These are phyloP conservation scores for Aporophyla lueneburgensis DNA, from an alignment of 2,888 invertebrate species.

Conservation along the genomic window DNA sequence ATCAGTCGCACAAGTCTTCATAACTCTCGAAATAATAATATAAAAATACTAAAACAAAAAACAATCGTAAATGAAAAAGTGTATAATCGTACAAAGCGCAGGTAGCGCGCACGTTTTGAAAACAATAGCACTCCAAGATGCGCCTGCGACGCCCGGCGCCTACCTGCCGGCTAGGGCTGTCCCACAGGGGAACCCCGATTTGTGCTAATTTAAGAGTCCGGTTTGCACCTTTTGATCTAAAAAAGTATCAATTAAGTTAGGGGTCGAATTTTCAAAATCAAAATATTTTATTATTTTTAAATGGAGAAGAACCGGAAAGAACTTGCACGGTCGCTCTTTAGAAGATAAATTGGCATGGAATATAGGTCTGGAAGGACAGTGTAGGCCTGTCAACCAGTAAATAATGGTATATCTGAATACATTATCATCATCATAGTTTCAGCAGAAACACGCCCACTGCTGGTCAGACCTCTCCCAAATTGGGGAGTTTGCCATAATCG, in stretches of 20 bases:
- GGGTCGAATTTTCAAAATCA: neutral
- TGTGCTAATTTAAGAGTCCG: constrained; percentile 4
- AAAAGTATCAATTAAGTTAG: neutral
- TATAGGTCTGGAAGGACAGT: too few species aligned
- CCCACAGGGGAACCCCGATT: constrained; percentile 39
- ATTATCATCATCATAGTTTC: too few species aligned
- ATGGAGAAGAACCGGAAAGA: neutral
- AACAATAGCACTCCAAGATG: constrained; percentile 72
- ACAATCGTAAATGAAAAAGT: constrained; percentile 55
- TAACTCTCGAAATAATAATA: constrained; percentile 44
- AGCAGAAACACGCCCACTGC: too few species aligned
- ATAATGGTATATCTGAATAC: too few species aligned
- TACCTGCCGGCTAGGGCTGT: constrained; percentile 71
- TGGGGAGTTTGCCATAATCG: too few species aligned
- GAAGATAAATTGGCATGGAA: neutral
- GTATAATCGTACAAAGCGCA: constrained; percentile 69
- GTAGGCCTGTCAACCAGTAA: too few species aligned
- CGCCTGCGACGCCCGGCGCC: constrained; percentile 71
- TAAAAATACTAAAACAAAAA: constrained; percentile 28
- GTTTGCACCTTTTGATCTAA: neutral
- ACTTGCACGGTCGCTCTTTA: neutral
- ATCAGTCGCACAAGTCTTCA: constrained; percentile 61
- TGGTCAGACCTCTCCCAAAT: too few species aligned
- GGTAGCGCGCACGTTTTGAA: constrained; percentile 72
- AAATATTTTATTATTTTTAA: neutral